Conservation (phyloP, 2,113 vertebrate genomes). For the Pterocles orientalis region DNA sequence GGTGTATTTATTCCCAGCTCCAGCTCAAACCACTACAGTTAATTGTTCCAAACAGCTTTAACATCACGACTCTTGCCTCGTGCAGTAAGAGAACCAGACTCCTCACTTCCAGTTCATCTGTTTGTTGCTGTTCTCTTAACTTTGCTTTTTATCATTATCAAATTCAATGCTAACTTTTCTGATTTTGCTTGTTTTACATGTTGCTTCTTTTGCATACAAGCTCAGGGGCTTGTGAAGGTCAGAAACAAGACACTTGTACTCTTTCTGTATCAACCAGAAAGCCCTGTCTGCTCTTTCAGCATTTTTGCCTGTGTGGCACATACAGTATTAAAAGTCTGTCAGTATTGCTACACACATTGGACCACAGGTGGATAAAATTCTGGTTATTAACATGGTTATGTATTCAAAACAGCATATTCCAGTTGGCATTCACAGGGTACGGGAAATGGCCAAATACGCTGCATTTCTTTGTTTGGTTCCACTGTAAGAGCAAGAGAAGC, state of each 20-base stretch:
- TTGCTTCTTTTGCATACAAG: background rate
- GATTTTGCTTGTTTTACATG: background rate
- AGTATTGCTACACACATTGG: accelerated
- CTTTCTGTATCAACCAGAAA: background rate
- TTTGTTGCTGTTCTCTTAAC: background rate
- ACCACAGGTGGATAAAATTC: background rate
- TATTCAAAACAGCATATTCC: background rate
- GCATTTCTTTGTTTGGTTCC: background rate
- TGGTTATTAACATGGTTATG: background rate
- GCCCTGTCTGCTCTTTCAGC: background rate
- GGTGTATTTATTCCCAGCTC: background rate
- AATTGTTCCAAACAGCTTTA: background rate
- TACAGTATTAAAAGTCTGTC: accelerated
- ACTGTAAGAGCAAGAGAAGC: background rate
- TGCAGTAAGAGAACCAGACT: background rate
- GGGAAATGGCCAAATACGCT: background rate
- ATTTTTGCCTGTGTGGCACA: background rate
- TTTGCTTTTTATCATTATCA: background rate
- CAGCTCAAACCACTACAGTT: background rate
- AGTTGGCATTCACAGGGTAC: accelerated
- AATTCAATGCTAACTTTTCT: background rate
- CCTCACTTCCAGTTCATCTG: background rate
- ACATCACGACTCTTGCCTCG: background rate
- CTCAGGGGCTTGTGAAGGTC: background rate
- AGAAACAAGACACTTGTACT: background rate